A percentile compares a stretch with the other conserved stretches of the same genome.
Evolutionary conservation across 2,888 invertebrate species (phyloP).

Genomic region (Platynereis dumerilii): DNA sequence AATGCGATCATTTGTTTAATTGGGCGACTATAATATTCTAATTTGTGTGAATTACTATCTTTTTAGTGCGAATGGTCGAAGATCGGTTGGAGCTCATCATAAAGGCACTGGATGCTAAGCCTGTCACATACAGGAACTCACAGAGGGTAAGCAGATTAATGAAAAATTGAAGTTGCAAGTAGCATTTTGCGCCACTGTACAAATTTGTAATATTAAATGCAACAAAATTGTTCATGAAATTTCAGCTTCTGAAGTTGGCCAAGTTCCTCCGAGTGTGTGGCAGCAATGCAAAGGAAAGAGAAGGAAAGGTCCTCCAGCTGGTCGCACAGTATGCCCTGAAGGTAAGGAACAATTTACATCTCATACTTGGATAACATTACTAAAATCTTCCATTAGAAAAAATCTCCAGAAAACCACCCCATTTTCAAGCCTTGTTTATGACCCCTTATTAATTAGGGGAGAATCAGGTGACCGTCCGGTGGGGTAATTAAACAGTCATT

Average conservation of each 20-base stretch:
- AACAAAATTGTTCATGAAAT: conserved; percentile 18
- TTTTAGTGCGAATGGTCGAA: conserved; percentile 70
- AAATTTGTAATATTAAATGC: no score
- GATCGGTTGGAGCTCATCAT: conserved; percentile 72
- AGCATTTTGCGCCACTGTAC: no score
- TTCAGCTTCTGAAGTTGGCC: conserved; percentile 70
- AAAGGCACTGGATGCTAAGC: conserved; percentile 69
- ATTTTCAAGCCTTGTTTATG: no score
- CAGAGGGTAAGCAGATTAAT: conserved; percentile 61
- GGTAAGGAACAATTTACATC: conserved; percentile 47
- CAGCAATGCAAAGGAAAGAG: conserved; percentile 65
- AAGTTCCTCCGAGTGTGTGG: conserved; percentile 70
- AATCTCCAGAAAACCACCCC: no score
- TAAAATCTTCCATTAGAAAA: no score
- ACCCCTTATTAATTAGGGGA: no score
- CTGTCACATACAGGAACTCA: conserved; percentile 71
- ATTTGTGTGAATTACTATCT: no score
- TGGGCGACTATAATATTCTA: no score
- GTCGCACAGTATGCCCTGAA: conserved; percentile 67
- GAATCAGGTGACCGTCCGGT: no score
- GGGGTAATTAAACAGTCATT: no score
- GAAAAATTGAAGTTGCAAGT: neutral
- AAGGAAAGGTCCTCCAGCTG: conserved; percentile 67
- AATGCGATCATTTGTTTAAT: no score
- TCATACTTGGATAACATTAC: neutral